These are phyloP conservation scores for Gobionotothen gibberifrons DNA, from an alignment of 2,797 vertebrate species.

Conservation along the genomic window DNA sequence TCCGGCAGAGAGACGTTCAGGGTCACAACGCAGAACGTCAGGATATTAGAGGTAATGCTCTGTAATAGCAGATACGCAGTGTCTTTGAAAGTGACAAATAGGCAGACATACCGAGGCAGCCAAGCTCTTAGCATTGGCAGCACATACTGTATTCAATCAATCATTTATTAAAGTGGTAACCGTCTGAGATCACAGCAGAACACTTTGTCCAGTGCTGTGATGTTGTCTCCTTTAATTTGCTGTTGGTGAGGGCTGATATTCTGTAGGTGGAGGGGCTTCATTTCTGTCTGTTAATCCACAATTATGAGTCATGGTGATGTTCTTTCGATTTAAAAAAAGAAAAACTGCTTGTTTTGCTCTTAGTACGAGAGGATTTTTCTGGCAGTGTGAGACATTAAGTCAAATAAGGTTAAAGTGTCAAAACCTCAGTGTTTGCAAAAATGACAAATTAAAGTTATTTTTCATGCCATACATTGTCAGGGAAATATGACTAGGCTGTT, in stretches of 20 bases:
- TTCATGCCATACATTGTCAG: background rate
- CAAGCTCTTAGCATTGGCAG: background rate
- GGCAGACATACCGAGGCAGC: background rate
- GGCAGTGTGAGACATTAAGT: background rate
- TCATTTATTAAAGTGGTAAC: background rate
- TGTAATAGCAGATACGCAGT: background rate
- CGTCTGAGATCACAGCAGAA: constrained; percentile 5
- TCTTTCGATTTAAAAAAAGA: background rate
- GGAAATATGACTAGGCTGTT: background rate
- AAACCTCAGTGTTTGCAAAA: background rate
- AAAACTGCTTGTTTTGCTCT: too few species aligned
- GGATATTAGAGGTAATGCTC: background rate
- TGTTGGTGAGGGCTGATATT: constrained; percentile 5
- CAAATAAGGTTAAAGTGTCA: background rate
- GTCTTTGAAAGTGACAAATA: background rate
- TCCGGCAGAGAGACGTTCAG: background rate
- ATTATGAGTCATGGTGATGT: constrained; percentile 7
- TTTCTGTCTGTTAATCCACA: background rate
- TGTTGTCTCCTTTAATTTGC: constrained; percentile 6
- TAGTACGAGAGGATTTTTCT: too few species aligned
- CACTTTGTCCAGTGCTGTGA: constrained; percentile 5
- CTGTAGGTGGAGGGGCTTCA: constrained; percentile 1
- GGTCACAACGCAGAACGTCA: constrained; percentile 4
- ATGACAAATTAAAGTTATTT: background rate
- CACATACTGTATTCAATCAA: constrained; percentile 10